Conservation (phyloP, 2,797 vertebrate genomes). For the Enteromius unitaeniatus region DNA sequence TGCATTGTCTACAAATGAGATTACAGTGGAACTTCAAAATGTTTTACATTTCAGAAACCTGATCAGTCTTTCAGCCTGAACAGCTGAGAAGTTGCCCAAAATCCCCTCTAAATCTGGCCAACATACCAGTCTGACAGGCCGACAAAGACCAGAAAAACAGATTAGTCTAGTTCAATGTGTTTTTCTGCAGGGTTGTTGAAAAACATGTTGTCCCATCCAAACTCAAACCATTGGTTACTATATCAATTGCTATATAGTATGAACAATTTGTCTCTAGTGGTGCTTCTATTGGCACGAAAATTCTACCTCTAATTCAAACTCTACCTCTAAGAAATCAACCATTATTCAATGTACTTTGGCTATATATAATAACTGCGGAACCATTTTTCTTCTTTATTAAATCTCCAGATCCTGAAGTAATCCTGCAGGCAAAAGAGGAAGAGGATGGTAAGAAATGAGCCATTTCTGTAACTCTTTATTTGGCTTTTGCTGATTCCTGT, state of each 20-base stretch:
- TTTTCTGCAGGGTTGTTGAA: background rate
- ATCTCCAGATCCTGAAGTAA: background rate
- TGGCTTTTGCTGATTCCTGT: background rate
- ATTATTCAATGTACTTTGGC: background rate
- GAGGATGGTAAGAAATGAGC: constrained; percentile 24
- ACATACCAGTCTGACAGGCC: background rate
- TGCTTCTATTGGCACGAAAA: background rate
- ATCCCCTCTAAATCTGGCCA: background rate
- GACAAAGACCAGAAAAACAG: background rate
- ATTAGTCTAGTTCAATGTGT: background rate
- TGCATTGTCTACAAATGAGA: background rate
- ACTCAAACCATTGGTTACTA: background rate
- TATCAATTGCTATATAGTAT: background rate
- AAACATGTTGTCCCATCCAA: background rate
- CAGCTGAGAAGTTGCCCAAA: background rate
- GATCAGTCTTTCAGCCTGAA: background rate
- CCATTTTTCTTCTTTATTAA: background rate
- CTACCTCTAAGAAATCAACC: background rate
- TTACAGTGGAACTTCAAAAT: background rate
- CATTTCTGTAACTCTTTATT: background rate
- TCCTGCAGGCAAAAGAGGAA: constrained; percentile 3
- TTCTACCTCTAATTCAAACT: too few relatives aligned
- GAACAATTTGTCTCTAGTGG: background rate
- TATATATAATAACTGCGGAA: background rate
- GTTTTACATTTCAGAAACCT: background rate